Conservation (phyloP, 2,797 vertebrate genomes). For the Bradypodion ventrale region DNA sequence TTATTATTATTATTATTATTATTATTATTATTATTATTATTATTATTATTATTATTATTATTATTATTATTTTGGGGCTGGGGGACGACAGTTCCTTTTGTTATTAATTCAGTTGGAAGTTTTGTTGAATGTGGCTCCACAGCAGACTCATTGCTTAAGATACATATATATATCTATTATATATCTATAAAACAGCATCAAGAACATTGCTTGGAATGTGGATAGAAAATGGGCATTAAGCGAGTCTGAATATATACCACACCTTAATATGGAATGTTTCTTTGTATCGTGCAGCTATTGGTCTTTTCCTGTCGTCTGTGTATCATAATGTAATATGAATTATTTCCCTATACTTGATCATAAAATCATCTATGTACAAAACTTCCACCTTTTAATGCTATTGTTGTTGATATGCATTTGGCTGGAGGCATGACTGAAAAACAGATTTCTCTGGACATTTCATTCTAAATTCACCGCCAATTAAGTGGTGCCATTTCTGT, state of each 20-base stretch:
- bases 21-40: too few relatives aligned
- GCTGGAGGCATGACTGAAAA: neutral
- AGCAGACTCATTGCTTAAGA: neutral
- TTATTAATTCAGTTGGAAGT: neutral
- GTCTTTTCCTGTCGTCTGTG: neutral
- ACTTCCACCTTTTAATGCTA: neutral
- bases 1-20: too few relatives aligned
- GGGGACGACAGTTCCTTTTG: neutral
- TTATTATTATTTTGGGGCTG: too few relatives aligned
- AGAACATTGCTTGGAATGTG: slow-evolving; percentile 10
- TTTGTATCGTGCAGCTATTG: neutral
- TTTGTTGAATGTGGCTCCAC: neutral
- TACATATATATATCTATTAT: too few relatives aligned
- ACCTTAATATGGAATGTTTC: neutral
- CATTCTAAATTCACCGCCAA: neutral
- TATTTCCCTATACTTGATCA: slow-evolving; percentile 9
- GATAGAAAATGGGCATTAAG: neutral
- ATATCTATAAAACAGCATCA: neutral
- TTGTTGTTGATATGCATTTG: neutral
- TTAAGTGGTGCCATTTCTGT: neutral
- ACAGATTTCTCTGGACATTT: neutral
- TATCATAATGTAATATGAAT: neutral
- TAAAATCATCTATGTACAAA: slow-evolving; percentile 6
- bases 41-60: too few relatives aligned
- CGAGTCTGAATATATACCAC: neutral